Evolutionary conservation across 2,113 vertebrate genomes (phyloP).

Genomic region (Columbina picui): DNA sequence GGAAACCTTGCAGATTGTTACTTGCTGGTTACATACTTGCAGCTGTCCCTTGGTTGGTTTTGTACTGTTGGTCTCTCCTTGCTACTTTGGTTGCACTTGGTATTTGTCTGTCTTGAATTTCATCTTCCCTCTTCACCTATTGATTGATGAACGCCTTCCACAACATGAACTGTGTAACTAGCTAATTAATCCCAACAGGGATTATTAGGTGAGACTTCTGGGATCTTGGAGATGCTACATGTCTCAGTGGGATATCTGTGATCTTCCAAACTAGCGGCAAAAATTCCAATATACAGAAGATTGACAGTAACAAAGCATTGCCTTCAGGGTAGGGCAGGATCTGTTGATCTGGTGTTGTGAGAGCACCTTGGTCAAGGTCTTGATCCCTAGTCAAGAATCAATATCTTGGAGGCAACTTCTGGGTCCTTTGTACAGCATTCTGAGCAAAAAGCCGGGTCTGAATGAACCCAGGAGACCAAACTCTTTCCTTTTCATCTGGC

Average conservation of each 20-base stretch:
- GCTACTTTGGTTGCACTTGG: not conserved
- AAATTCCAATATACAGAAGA: not conserved
- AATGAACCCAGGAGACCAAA: not conserved
- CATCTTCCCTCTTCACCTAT: fast-evolving
- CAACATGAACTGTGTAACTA: not conserved
- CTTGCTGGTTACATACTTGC: not conserved
- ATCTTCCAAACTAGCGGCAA: not conserved
- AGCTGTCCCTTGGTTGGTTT: not conserved
- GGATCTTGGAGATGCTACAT: not conserved
- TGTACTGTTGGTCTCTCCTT: not conserved
- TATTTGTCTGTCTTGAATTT: not conserved
- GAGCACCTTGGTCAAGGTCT: not conserved
- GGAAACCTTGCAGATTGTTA: not conserved
- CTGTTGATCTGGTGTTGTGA: not conserved
- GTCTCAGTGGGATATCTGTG: not conserved
- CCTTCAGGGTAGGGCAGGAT: not conserved
- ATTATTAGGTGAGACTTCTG: not conserved
- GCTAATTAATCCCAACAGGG: not conserved
- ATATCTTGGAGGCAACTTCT: not conserved
- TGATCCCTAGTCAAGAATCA: not conserved
- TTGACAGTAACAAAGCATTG: not conserved
- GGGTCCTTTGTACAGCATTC: not conserved
- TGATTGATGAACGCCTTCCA: not conserved
- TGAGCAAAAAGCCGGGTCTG: not conserved
- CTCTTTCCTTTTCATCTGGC: not conserved